Conservation (phyloP, 2,113 vertebrate genomes). For the Leptocoma aspasia region DNA sequence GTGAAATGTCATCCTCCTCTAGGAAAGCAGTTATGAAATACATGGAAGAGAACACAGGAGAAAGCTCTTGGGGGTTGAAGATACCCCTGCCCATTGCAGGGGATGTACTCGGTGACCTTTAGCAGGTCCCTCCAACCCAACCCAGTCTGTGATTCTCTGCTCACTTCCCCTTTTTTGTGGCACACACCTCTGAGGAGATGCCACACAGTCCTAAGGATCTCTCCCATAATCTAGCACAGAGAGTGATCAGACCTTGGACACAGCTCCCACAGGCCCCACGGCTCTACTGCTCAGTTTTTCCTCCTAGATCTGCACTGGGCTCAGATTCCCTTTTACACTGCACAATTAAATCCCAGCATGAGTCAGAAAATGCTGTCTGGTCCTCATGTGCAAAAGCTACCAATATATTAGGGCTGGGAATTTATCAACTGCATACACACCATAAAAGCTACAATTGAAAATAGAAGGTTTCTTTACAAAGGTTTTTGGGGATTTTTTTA, state of each 20-base stretch:
- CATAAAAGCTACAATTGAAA: not conserved
- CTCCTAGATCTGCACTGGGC: not conserved
- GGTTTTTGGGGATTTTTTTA: not conserved
- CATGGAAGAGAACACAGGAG: rapidly evolving
- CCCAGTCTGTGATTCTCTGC: rapidly evolving
- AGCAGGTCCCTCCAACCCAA: not conserved
- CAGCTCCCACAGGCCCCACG: rapidly evolving
- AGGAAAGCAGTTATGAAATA: not conserved
- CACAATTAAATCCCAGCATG: not conserved
- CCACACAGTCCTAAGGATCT: not conserved
- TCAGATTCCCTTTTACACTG: not conserved
- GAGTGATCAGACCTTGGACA: not conserved
- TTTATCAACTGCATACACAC: not conserved
- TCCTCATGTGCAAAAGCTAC: not conserved
- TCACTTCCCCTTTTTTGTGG: no score
- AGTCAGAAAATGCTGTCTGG: not conserved
- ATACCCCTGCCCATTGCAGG: not conserved
- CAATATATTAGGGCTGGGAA: not conserved
- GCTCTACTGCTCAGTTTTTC: not conserved
- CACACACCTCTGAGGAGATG: not conserved
- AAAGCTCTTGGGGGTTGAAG: not conserved
- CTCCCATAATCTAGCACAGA: not conserved
- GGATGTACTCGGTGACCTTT: not conserved
- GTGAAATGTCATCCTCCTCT: not conserved
- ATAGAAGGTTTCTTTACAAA: not conserved